Evolutionary conservation across 2,888 invertebrate species (phyloP), one percentile per base, ranked within the genome.

Genomic region (Sacculina carcini): DNA sequence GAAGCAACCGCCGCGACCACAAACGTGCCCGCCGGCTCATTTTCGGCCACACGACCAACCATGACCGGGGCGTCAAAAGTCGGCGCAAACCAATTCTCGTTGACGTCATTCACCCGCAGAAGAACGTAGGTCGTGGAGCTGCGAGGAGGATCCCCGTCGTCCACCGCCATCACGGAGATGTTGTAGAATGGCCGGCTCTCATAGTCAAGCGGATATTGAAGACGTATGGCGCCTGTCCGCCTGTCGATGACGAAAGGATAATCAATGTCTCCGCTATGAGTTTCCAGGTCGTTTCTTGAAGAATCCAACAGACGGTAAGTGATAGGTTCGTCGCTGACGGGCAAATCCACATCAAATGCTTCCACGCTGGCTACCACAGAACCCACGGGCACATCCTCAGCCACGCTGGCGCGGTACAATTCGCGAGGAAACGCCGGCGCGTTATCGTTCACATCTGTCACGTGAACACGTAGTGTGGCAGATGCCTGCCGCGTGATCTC

Each of bases 391-490:
- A 90, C 74, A 65, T 92, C 92, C 66, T 94, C 92, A 7, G 86
- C 75, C 23, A 87, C 77, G 62, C 84, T 80, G 34, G 86, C 83
- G 39, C 58, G 58, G 54, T 65, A 65, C 10, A 57, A 54, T 16
- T 61, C 58, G 5, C 83, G 70, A 29, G 79, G 77, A 64, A 90
- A 92, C 55, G 71, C 73, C 1, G 89, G 89, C 2, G 80, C 72
- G 63, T 82, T 83, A 66, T 84, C 92, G 66, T 92, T 92, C 48
- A 87, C 78, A 65, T 94, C 92, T 61, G 82, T 81, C 5, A 87
- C 77, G 29, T 75, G 73, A 44, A 87, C 76, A 55, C 81, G 73
- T 24, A 90, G 79, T 24, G 80, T 66, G 3, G 86, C 85, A 59
- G 86, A 83, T 0, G 87, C 78, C 56, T 76, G 75, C 46, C 86